phyloP scores from a whole-genome alignment of 2,113 vertebrate genomes.

The Mobula birostris region DNA sequence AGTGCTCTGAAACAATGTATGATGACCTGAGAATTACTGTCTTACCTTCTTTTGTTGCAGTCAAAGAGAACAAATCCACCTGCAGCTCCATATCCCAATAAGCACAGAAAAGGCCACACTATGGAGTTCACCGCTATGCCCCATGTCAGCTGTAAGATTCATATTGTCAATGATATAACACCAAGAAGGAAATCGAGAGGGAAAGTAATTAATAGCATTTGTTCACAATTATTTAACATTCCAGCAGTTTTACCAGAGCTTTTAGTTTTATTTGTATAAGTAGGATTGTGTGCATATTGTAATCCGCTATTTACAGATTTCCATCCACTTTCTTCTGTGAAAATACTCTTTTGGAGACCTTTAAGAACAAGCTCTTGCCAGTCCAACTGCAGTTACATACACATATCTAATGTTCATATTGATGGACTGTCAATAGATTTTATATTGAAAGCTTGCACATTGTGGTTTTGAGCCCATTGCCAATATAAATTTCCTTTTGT shows the following conservation, averaged over 20 bases:
- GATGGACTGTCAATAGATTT: background rate
- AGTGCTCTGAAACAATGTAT: background rate
- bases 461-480: background rate
- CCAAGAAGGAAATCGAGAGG: background rate
- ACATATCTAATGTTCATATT: no score
- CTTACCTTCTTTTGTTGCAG: conserved; percentile 20
- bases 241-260: background rate
- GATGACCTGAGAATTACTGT: background rate
- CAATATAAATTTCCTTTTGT: conserved; percentile 26
- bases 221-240: background rate
- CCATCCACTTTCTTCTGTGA: no score
- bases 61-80: conserved; percentile 28
- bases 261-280: background rate
- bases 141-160: conserved; percentile 16
- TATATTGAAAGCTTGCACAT: conserved; percentile 11
- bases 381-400: background rate
- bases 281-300: background rate
- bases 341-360: background rate
- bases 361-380: background rate
- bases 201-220: background rate
- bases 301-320: no score
- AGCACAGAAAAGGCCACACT: background rate
- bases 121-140: background rate
- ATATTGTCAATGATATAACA: background rate
- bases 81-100: conserved; percentile 7